These are phyloP conservation scores for Iphiclides podalirius DNA, from an alignment of 2,888 invertebrate genomes.

Conservation along the genomic window DNA sequence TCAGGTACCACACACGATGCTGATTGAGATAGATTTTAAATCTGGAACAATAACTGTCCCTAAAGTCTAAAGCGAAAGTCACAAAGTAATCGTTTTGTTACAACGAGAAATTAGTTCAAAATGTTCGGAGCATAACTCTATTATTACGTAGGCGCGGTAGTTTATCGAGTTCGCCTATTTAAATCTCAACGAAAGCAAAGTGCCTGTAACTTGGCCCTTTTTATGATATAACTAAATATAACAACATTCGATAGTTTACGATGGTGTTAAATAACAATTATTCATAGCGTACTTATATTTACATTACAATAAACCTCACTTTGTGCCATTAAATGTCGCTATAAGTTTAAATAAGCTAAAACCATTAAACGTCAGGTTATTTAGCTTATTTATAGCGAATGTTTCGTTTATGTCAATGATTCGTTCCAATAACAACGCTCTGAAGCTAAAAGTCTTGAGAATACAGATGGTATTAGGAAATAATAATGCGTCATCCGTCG, in stretches of 20 bases:
- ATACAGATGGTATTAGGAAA: slow-evolving; percentile 2
- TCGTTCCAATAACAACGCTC: not conserved
- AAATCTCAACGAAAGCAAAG: too few relatives aligned
- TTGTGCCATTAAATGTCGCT: not conserved
- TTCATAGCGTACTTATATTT: not conserved
- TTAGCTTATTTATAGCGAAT: not conserved
- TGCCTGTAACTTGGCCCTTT: slow-evolving; percentile 1
- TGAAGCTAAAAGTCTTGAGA: too few relatives aligned
- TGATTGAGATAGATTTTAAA: too few relatives aligned
- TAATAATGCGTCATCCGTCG: slow-evolving; percentile 14
- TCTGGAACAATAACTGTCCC: too few relatives aligned
- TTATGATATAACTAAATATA: slow-evolving; percentile 7
- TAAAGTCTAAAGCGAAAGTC: too few relatives aligned
- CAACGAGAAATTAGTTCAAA: too few relatives aligned
- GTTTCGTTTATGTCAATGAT: not conserved
- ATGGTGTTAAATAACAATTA: not conserved
- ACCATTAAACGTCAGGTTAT: not conserved
- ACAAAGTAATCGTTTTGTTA: too few relatives aligned
- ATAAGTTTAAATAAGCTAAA: not conserved
- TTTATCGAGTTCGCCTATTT: too few relatives aligned
- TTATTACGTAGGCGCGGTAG: too few relatives aligned
- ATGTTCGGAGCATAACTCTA: too few relatives aligned
- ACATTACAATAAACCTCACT: not conserved
- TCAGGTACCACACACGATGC: too few relatives aligned
- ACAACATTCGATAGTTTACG: slow-evolving; percentile 1